Evolutionary conservation across 2,888 invertebrate species (phyloP).

Genomic region (Yponomeuta plumbellus): DNA sequence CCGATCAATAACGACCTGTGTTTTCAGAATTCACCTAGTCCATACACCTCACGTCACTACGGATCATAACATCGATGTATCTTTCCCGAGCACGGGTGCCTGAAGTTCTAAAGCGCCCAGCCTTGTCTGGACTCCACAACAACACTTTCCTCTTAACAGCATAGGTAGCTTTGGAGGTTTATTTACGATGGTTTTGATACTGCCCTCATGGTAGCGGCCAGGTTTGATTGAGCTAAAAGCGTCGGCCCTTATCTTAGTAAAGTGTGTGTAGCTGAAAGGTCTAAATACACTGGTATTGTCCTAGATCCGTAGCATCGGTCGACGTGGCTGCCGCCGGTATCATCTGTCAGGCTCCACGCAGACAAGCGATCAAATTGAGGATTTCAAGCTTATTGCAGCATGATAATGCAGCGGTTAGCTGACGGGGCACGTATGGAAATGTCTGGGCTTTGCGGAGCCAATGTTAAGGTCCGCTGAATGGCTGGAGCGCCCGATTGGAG

Average conservation of each 20-base stretch:
- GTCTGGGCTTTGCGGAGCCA: neutral
- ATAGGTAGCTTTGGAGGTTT: neutral
- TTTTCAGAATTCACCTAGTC: neutral
- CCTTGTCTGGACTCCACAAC: neutral
- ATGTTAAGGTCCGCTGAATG: neutral
- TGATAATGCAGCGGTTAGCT: conserved; percentile 21
- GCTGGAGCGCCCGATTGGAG: neutral
- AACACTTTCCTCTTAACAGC: neutral
- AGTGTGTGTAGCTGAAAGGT: neutral
- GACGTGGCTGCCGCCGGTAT: conserved; percentile 17
- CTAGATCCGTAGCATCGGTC: neutral
- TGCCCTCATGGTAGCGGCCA: neutral
- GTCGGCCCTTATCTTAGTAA: neutral
- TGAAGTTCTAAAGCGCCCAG: neutral
- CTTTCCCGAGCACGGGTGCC: neutral
- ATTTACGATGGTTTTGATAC: neutral
- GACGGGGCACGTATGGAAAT: conserved; percentile 14
- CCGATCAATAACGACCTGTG: conserved; percentile 5
- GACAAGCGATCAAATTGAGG: conserved; percentile 54
- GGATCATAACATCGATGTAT: conserved; percentile 17
- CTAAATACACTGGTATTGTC: neutral
- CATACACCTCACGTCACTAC: conserved; percentile 12
- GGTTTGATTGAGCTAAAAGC: neutral
- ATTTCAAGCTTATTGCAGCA: conserved; percentile 48
- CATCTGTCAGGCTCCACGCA: conserved; percentile 38